Conservation (phyloP, 2,888 invertebrate species). For the Pteria penguin region DNA sequence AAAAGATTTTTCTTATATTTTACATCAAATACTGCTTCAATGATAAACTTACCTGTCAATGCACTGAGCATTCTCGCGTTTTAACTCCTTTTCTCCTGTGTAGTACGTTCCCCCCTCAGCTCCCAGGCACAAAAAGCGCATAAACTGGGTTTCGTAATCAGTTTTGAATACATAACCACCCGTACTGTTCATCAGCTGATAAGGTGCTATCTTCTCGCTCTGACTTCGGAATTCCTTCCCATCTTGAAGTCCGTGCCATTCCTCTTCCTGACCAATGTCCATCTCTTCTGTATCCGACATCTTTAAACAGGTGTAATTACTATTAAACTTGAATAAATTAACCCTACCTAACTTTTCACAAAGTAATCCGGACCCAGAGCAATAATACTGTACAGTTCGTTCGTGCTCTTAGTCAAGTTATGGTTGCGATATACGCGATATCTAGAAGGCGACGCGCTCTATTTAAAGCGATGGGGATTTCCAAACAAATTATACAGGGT, state of each 20-base stretch:
- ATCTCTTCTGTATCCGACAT: not conserved
- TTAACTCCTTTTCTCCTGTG: slow-evolving; percentile 69
- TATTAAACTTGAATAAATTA: too few relatives aligned
- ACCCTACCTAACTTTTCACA: too few relatives aligned
- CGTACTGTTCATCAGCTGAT: slow-evolving; percentile 55
- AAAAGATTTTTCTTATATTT: too few relatives aligned
- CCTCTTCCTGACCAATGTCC: not conserved
- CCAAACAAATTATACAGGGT: too few relatives aligned
- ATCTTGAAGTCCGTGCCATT: not conserved
- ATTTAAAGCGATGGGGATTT: too few relatives aligned
- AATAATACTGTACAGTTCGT: too few relatives aligned
- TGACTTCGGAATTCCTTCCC: not conserved
- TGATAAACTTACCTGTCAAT: slow-evolving; percentile 57
- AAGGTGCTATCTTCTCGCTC: not conserved
- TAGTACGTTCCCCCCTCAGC: slow-evolving; percentile 76
- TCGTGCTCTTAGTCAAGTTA: too few relatives aligned
- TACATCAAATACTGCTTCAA: too few relatives aligned
- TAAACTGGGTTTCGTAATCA: slow-evolving; percentile 73
- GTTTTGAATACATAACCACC: slow-evolving; percentile 77
- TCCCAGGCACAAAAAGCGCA: slow-evolving; percentile 79
- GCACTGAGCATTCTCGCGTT: slow-evolving; percentile 72
- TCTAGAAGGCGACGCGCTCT: too few relatives aligned
- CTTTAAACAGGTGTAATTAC: too few relatives aligned
- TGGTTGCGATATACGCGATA: too few relatives aligned
- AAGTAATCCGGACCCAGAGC: too few relatives aligned